Base-by-base conservation (phyloP, 92 coral and sea anemone species). In the Zoanthus sociatus region DNA sequence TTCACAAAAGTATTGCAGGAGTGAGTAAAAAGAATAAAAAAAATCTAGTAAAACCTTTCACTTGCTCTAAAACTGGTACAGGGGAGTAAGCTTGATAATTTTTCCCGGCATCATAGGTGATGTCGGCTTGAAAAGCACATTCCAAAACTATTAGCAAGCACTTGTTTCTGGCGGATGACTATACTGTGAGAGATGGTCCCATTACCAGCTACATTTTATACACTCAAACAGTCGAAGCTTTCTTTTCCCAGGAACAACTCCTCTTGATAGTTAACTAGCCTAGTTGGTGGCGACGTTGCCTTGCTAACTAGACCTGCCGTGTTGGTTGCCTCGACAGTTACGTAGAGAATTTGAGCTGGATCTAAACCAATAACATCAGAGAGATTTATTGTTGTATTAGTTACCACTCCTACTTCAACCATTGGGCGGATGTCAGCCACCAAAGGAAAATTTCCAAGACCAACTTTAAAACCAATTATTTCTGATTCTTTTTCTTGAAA, bases 401-500 rank as follows among this genome's bases (percentile, higher is more conserved):
- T 78, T 63, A 51, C 76, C 56, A 90, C 77, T 50, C 78, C 72
- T 16, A 86, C 58, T 11, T 78, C 85, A 6, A 71, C 51, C 64
- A 85, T 71, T 20, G 92, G 61, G 3, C 50, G 83, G 64, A 90
- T 61, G 77, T 86, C 87, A 21, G 9, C 32, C 53, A 48, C 18
- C 0, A 85, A 46, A 30, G 92, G 92, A 17, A 63, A 46, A 71
- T 85, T 81, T 31, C 92, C 89, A 20, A 90, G 71, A 26, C 81
- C 89, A n/a, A 90, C 72, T 5, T 86, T 86, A 75, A 90, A 90
- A 78, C 89, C 87, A 12, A 87, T 74, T 53, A 90, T 90, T 44
- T 56, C 76, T 13, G 92, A 90, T 64, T 90, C 89, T 37, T 90
- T n/a, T 78, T 90, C 92, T 47, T 90, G 77, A 82, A 90, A 90